These are phyloP conservation scores for Stictocephala bisonia DNA, from an alignment of 2,888 invertebrate species.

Conservation along the genomic window DNA sequence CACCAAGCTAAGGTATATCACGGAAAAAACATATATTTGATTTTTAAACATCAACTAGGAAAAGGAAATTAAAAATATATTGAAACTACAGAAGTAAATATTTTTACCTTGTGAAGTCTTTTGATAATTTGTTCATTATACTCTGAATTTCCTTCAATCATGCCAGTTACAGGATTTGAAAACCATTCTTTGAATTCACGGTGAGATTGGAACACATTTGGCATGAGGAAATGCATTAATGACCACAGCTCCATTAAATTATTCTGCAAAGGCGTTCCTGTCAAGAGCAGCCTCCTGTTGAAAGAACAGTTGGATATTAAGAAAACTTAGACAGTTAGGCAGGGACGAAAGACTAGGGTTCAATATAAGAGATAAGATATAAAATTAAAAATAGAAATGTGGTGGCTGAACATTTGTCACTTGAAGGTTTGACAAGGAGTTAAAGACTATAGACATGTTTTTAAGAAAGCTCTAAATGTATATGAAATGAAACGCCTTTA, in stretches of 20 bases:
- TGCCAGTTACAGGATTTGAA: slow-evolving; percentile 94
- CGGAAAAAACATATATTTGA: slow-evolving; percentile 57
- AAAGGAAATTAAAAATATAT: slow-evolving; percentile 9
- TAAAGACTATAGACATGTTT: too few relatives aligned
- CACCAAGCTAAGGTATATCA: too few relatives aligned
- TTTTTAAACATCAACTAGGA: slow-evolving; percentile 8
- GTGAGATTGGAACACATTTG: slow-evolving; percentile 95
- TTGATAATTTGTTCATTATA: slow-evolving; percentile 91
- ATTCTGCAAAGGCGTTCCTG: slow-evolving; percentile 96
- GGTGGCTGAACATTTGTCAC: too few relatives aligned
- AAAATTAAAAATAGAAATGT: too few relatives aligned
- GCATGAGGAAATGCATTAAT: slow-evolving; percentile 98
- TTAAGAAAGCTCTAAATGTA: too few relatives aligned
- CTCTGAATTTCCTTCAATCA: slow-evolving; percentile 93
- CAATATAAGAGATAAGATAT: too few relatives aligned
- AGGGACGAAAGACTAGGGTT: too few relatives aligned
- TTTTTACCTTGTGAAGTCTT: slow-evolving; percentile 88
- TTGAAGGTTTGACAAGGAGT: too few relatives aligned
- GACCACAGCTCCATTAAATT: slow-evolving; percentile 98
- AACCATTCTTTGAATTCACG: slow-evolving; percentile 99
- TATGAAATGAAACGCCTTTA: too few relatives aligned
- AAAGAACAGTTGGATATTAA: too few relatives aligned
- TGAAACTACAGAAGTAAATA: neutral
- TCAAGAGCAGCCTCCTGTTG: slow-evolving; percentile 85
- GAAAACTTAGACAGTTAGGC: too few relatives aligned